Evolutionary conservation across 2,113 vertebrate genomes (phyloP).

Genomic region (Gymnogyps californianus): DNA sequence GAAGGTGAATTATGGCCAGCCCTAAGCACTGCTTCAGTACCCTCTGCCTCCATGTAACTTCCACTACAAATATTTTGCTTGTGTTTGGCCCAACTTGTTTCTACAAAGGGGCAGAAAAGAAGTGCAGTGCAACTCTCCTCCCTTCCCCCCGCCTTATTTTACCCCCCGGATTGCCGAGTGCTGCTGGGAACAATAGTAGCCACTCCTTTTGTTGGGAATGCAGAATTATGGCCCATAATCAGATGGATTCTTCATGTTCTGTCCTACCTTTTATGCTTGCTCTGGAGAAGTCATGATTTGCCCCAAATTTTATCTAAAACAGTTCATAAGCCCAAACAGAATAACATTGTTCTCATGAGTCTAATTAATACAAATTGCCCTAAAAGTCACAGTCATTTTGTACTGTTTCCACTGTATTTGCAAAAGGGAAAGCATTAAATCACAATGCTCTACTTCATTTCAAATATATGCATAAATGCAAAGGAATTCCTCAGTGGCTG

Average conservation of each 20-base stretch:
- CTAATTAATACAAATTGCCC: slow-evolving; percentile 9
- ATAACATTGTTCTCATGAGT: not conserved
- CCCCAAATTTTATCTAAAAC: not conserved
- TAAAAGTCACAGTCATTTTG: not conserved
- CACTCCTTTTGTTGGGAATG: not conserved
- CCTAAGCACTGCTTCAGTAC: not conserved
- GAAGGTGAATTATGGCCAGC: not conserved
- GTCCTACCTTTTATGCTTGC: not conserved
- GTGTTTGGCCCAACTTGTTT: not conserved
- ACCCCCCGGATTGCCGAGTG: not conserved
- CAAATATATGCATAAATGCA: slow-evolving; percentile 48
- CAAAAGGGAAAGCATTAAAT: slow-evolving; percentile 39
- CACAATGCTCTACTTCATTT: slow-evolving; percentile 29
- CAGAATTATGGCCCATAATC: not conserved
- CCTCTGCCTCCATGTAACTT: not conserved
- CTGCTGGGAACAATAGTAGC: not conserved
- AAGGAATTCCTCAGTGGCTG: slow-evolving; percentile 29
- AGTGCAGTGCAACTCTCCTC: not conserved
- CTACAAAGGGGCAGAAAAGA: not conserved
- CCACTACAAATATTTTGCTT: not conserved
- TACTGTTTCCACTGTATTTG: not conserved
- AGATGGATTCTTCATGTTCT: not conserved
- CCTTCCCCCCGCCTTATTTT: not conserved
- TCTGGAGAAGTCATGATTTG: not conserved
- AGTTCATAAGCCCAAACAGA: slow-evolving; percentile 26